phyloP scores from a whole-genome alignment of 2,888 invertebrate species.

The Lysandra bellargus region DNA sequence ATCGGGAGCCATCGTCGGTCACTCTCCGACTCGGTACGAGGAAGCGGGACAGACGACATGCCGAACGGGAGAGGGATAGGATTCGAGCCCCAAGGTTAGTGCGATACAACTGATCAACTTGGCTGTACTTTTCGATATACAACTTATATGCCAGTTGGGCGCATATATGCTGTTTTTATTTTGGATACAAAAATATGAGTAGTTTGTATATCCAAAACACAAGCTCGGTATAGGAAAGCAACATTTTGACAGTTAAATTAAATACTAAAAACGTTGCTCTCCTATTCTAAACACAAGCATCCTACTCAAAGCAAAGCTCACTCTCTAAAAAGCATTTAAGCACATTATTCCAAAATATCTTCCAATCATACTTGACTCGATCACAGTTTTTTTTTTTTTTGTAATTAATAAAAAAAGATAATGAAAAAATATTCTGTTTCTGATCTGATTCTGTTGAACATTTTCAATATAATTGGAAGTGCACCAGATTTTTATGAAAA shows the following conservation, averaged over 20 bases:
- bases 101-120: conserved; percentile 65
- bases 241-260: not conserved
- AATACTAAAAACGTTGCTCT: not conserved
- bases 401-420: not conserved
- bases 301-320: conserved; percentile 17
- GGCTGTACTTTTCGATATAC: conserved; percentile 65
- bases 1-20: conserved; percentile 44
- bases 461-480: conserved; percentile 38
- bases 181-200: conserved; percentile 3
- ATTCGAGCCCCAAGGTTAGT: conserved; percentile 66
- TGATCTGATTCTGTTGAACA: not conserved
- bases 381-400: not conserved
- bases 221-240: not conserved
- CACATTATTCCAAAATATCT: conserved; percentile 22
- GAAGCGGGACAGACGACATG: conserved; percentile 59
- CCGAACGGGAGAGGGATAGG: conserved; percentile 49
- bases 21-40: conserved; percentile 39
- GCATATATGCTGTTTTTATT: conserved; percentile 8
- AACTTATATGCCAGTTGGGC: conserved; percentile 10
- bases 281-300: not conserved
- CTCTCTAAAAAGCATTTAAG: conserved; percentile 7
- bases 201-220: conserved; percentile 14
- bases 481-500: conserved; percentile 41
- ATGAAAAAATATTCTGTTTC: not conserved
- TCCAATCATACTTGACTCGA: conserved; percentile 19